Conservation (phyloP, 1,140 invertebrate genomes). For the Lepidurus packardi region DNA sequence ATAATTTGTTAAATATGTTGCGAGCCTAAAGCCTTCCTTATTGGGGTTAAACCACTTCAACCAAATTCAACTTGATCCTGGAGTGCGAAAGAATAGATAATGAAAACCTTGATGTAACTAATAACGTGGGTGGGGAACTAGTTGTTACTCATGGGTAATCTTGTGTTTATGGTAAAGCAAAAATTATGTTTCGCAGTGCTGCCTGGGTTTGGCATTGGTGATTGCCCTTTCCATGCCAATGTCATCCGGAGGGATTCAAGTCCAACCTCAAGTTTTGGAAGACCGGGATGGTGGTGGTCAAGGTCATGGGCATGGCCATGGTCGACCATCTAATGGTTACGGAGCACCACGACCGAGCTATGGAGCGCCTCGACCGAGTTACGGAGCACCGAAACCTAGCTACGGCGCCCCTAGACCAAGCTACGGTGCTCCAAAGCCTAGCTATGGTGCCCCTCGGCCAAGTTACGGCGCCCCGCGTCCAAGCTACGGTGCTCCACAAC, state of each 20-base stretch:
- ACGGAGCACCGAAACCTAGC: constrained; percentile 26
- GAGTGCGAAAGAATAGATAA: no score
- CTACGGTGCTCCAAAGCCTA: constrained; percentile 27
- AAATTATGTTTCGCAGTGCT: not conserved
- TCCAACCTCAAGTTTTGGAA: not conserved
- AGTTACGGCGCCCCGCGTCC: constrained; percentile 24
- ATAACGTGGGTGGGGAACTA: no score
- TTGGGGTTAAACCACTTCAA: no score
- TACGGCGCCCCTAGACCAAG: constrained; percentile 22
- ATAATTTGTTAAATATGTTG: no score
- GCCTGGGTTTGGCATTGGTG: not conserved
- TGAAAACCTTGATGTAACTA: no score
- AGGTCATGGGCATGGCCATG: not conserved
- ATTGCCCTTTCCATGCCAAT: not conserved
- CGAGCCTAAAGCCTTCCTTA: no score
- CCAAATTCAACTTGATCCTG: no score
- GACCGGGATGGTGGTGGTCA: constrained; percentile 7
- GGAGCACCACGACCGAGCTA: constrained; percentile 24
- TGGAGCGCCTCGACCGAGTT: constrained; percentile 29
- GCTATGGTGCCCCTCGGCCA: constrained; percentile 9
- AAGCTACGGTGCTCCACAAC: constrained; percentile 17
- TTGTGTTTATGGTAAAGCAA: not conserved
- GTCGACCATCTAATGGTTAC: not conserved
- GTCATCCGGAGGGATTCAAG: not conserved
- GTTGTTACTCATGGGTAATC: not conserved